Base-by-base conservation (phyloP, 2,113 vertebrate species). In the Alosa alosa region DNA sequence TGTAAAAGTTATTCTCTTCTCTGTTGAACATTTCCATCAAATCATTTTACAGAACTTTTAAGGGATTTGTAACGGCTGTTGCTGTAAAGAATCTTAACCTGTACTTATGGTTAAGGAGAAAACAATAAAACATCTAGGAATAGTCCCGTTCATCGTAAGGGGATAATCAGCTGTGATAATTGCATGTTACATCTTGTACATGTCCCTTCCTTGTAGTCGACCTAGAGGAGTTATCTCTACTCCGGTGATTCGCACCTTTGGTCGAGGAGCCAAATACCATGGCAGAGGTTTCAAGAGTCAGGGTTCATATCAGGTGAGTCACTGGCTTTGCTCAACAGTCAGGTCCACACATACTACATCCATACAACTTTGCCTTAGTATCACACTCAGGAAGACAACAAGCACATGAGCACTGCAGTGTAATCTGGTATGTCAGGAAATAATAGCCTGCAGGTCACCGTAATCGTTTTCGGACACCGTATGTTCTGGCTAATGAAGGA, bases 221-320 rank as follows among this genome's bases (percentile, higher is more conserved):
- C 95, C 97, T 25, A 94, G 97, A 95, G 97, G 97, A 90, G 96
- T 98, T 90, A 98, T 99, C 91, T 98, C 97, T 87, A 98, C 97
- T 50, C 97, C 97, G 0, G 96, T 98, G 91, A 97, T 98, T 91
- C 93, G 97, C 95, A 97, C 97, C 25, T 98, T 99, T 92, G 96
- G 96, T 93, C 96, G 96, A 94, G 97, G 97, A 55, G 95, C 95
- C 91, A 95, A 94, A 93, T 97, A 95, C 92, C 95, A 96, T 82
- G 88, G 95, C 86, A 95, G 96, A 96, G 95, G 95, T 90, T 97
- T 96, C 89, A 97, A 96, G 94, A 97, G 92, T 95, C 97, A 97
- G 94, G 95, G 92, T 93, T 87, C 89, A 82, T 94, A 95, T 94
- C 95, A 96, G 96, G 97, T 98, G 93, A 94, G 94, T 83, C 31